Base-by-base conservation (phyloP, 2,888 invertebrate species). In the Oxyteleia sp. region DNA sequence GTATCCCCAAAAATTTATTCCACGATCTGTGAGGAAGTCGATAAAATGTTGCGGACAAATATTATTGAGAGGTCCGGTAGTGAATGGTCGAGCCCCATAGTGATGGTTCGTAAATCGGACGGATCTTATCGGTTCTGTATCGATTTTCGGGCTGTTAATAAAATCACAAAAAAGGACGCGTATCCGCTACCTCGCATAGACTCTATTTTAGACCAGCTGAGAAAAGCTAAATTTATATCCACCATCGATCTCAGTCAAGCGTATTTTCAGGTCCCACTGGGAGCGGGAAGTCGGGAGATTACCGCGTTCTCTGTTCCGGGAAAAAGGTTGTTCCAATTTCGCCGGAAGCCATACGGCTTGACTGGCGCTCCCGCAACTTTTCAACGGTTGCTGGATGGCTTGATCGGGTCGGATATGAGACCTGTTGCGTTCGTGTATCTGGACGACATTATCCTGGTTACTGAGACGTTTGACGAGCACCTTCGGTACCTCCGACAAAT, bases 11-110 rank as follows among this genome's bases (percentile, higher is more conserved):
- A 23, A 15, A 41, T 72, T 0, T 43, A 38, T 38, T 4, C 38
- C 3, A 5, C 20, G 0, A 51, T 81, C 0, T 68, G 47, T 4
- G 75, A 38, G 4, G 90, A 91, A 71, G 84, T 92, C 0, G 90
- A 91, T 45, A 53, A 86, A 0, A 91, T 92, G 90, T 26, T 92
- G 0, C 51, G 86, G 0, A 87, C n/a, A n/a, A n/a, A n/a, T n/a
- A n/a, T 91, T 0, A 87, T 92, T 0, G 71, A 83, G 26, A 49
- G 35, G 0, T 81, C 79, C 0, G 10, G 35, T 0, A 84, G 79
- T 43, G 75, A 86, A 1, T 91, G 89, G 88, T 64, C 49, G 0
- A 45, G 88, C 2, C 89, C 90, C 0, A 84, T 88, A 10, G 82
- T 90, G 0, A 84, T 90, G 51, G 85, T 89, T 2, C n/a, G n/a